phyloP scores from a whole-genome alignment of 2,888 invertebrate species.

The Apamea monoglypha region DNA sequence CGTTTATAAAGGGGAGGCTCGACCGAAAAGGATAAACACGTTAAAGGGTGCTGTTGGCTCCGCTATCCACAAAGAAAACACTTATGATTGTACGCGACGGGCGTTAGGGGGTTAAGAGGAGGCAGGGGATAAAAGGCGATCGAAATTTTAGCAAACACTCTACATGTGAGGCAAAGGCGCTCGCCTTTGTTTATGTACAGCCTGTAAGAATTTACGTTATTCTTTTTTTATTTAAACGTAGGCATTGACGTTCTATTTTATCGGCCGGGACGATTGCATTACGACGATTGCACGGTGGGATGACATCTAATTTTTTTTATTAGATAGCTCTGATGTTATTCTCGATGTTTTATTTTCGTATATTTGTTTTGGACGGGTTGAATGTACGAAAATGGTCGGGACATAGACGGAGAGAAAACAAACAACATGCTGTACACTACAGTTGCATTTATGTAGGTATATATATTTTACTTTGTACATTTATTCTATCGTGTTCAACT shows the following conservation, averaged over 20 bases:
- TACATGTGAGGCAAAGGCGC: conserved; percentile 67
- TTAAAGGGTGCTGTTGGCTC: conserved; percentile 85
- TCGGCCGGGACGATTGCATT: conserved; percentile 65
- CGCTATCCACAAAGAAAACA: conserved; percentile 89
- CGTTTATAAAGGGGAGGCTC: conserved; percentile 81
- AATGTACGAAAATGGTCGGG: conserved; percentile 58
- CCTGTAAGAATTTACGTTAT: conserved; percentile 68
- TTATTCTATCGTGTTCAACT: conserved; percentile 29
- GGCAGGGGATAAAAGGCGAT: conserved; percentile 81
- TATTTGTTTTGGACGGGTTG: conserved; percentile 62
- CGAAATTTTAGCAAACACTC: conserved; percentile 82
- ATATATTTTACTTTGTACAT: conserved; percentile 44
- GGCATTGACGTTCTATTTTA: conserved; percentile 69
- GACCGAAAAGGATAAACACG: conserved; percentile 88
- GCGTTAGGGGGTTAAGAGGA: conserved; percentile 71
- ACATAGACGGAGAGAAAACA: conserved; percentile 34
- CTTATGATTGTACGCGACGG: conserved; percentile 82
- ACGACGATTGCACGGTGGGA: conserved; percentile 64
- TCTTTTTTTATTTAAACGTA: conserved; percentile 69
- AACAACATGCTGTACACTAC: conserved; percentile 33
- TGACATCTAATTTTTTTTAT: conserved; percentile 70
- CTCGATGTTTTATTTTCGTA: conserved; percentile 54
- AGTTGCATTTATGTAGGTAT: conserved; percentile 27
- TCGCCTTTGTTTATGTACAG: conserved; percentile 68
- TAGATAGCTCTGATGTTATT: conserved; percentile 58